phyloP scores from a whole-genome alignment of 2,797 vertebrate species.

The Protonibea diacanthus region DNA sequence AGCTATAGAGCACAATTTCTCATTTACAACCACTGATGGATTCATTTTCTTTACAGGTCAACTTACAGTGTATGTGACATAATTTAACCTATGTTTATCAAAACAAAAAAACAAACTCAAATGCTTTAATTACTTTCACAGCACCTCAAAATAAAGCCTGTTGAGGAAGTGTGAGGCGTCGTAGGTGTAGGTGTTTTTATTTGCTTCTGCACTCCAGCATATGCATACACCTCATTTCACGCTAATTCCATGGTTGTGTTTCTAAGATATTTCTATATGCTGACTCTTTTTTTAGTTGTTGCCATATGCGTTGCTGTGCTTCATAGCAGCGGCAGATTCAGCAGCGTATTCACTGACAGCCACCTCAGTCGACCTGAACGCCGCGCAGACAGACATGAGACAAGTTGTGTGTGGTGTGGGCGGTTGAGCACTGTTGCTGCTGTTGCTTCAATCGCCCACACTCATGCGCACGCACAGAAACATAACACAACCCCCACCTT shows the following conservation, averaged over 20 bases:
- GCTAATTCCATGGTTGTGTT: constrained; percentile 18
- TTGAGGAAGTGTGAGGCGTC: constrained; percentile 34
- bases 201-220: constrained; percentile 38
- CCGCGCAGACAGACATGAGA: constrained; percentile 6
- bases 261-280: constrained; percentile 20
- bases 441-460: constrained; percentile 18
- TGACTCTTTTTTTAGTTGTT: constrained; percentile 1
- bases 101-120: not conserved
- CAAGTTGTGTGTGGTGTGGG: not conserved
- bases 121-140: constrained; percentile 25
- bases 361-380: constrained; percentile 10
- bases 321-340: not conserved
- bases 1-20: not conserved
- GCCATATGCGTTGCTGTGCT: constrained; percentile 9
- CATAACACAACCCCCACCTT: constrained; percentile 7
- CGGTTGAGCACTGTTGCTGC: not conserved
- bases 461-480: not conserved
- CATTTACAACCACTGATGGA: not conserved
- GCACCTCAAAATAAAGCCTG: constrained; percentile 42
- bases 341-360: not conserved
- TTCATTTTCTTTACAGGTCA: not conserved
- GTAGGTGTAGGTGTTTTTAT: constrained; percentile 52
- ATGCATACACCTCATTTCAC: constrained; percentile 30
- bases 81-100: not conserved
- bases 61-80: too few relatives aligned